Percentiles rank a stretch among this genome's conserved stretches.
Conservation (phyloP, 1,140 invertebrate genomes). For the Pararge aegeria region DNA sequence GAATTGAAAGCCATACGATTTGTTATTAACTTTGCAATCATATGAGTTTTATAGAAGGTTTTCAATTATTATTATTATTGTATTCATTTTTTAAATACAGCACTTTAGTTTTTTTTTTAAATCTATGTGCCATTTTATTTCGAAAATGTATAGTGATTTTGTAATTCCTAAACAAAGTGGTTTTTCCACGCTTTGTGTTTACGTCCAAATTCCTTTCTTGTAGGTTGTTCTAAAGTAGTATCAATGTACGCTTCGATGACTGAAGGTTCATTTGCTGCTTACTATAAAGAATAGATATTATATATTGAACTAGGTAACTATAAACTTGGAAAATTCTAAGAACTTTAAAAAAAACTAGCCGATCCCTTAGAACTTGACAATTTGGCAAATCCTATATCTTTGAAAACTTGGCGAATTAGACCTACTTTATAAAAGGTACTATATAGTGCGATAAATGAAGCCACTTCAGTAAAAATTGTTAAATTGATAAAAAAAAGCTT, state of each 20-base stretch:
- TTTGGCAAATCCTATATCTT: too few species aligned
- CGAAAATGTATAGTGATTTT: conserved; percentile 42
- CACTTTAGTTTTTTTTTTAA: conserved; percentile 33
- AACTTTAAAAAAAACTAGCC: too few species aligned
- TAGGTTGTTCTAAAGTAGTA: conserved; percentile 74
- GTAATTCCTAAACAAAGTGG: conserved; percentile 49
- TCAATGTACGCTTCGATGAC: conserved; percentile 70
- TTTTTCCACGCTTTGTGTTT: conserved; percentile 43
- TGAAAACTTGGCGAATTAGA: too few species aligned
- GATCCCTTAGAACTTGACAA: too few species aligned
- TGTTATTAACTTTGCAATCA: conserved; percentile 60
- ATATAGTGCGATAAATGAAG: too few species aligned
- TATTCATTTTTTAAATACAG: conserved; percentile 37
- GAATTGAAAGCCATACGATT: conserved; percentile 66
- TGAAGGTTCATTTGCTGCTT: conserved; percentile 39
- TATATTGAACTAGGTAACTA: background rate
- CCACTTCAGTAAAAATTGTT: too few species aligned
- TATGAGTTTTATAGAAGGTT: conserved; percentile 35
- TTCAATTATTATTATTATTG: conserved; percentile 40
- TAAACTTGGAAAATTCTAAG: too few species aligned
- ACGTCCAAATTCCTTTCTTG: conserved; percentile 55
- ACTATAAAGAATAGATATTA: background rate
- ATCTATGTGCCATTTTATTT: conserved; percentile 62
- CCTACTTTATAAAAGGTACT: too few species aligned
- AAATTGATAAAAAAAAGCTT: too few species aligned